phyloP scores from a whole-genome alignment of 1,140 invertebrate species.

The Euura lappo region DNA sequence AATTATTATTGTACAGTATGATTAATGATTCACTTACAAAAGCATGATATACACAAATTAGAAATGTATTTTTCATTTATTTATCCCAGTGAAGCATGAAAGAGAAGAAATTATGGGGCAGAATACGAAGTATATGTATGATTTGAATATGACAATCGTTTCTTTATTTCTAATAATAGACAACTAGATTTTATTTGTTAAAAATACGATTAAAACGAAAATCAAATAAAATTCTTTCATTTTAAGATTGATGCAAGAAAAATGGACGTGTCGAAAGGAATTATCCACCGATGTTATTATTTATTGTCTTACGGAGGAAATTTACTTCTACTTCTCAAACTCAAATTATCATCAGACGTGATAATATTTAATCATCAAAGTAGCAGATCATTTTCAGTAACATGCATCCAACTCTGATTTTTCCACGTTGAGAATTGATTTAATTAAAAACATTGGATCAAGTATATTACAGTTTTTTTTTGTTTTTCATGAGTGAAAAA shows the following conservation, averaged over 20 bases:
- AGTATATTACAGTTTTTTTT: too few relatives aligned
- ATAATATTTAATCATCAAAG: neutral
- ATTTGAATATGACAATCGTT: neutral
- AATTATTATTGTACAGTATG: neutral
- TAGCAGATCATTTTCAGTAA: neutral
- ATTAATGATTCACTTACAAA: neutral
- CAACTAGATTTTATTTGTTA: neutral
- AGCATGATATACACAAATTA: neutral
- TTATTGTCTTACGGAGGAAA: neutral
- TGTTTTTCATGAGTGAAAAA: too few relatives aligned
- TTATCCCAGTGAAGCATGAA: neutral
- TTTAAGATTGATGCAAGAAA: neutral
- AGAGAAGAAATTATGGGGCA: neutral
- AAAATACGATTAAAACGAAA: neutral
- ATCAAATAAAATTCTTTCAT: too few relatives aligned
- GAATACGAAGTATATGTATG: neutral
- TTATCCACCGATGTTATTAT: neutral
- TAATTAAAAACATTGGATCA: too few relatives aligned
- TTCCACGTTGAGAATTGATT: too few relatives aligned
- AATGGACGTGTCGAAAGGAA: too few relatives aligned
- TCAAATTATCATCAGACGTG: neutral
- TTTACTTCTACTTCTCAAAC: neutral
- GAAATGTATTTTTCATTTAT: neutral
- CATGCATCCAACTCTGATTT: neutral
- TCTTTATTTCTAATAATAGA: neutral